Base-by-base conservation (phyloP, 2,113 vertebrate species). In the Scartelaos histophorus region DNA sequence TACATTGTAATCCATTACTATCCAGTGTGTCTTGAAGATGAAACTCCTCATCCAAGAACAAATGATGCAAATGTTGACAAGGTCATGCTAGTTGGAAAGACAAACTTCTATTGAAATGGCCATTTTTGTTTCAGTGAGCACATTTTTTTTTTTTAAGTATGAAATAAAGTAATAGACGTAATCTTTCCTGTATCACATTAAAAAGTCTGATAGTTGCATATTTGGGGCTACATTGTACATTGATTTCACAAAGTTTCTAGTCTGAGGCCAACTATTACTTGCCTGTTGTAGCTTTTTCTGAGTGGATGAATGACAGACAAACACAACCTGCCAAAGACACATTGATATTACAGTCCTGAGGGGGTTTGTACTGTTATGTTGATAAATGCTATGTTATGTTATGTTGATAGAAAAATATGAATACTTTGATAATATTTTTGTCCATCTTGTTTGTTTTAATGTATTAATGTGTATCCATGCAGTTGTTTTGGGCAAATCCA, bases 201-300 rank as follows among this genome's bases (percentile, higher is more conserved):
- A 64, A 51, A 81, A n/a, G n/a, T 71, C 49, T 60, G 38, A 43
- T 43, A 10, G 38, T 43, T 43, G 38, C 10, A 10, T 10, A 43
- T 43, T 43, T 43, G 38, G 38, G 38, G 7, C 1, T 7, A 43
- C 38, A 43, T 9, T 43, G 7, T 7, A 43, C 38, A 43, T 9
- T 43, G 7, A 10, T 43, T 43, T 43, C 38, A 43, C 38, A 10
- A 43, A 10, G 76, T 76, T 88, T 78, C 88, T 86, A 81, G 75
- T 19, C 16, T 79, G 74, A 88, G 70, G 73, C 80, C 80, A 78
- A 71, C 74, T 85, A 85, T 84, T 66, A 82, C 66, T 86, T 78
- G 73, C 46, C 62, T 57, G 82, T 62, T 62, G 54, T 65, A 62
- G 34, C 16, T 79, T 76, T 74, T 72, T 79, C 73, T 83, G 79